Evolutionary conservation across 53 echinoderm and acorn worm species (phyloP), one percentile per base, ranked within the genome.

Genomic region (Henricia sp.): DNA sequence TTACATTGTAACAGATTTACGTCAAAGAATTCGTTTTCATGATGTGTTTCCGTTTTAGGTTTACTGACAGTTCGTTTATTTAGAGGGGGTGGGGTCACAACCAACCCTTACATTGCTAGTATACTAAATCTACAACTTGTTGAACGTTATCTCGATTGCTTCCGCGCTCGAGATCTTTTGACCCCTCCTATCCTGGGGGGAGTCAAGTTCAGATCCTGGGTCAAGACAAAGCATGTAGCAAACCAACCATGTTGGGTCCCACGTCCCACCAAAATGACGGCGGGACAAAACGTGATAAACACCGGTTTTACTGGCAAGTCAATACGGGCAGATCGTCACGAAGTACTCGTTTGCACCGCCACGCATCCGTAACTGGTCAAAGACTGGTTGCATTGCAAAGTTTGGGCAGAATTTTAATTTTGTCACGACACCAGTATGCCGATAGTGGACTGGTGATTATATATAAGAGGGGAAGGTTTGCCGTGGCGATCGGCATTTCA

Each of bases 351-450:
- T 80, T 80, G 64, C 80, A 36, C 80, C 64, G 80, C 80, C 64
- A 63, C 80, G 80, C 64, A 80, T 24, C 80, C 80, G 46, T 44
- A 77, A 77, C 77, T 44, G 80, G 62, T 24, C 63, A 43, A 64
- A 80, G 80, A 80, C 62, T 62, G 50, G 29, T 39, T 63, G 40
- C 40, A 33, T 23, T 43, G 64, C 19, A 64, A 80, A 63, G 50
- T 48, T 80, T 80, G 62, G 36, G 35, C 80, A 64, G 80, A 80
- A 80, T 80, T 64, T 80, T 80, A 64, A 80, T 80, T 80, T 80
- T 80, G 80, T 80, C 80, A 80, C 80, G 80, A 80, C 36, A 26
- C 20, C 2, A 26, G n/a, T 13, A 28, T 13, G 28, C 34, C 30
- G 17, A 29, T 9, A 28, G 66, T 6, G 37, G 74, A 13, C 37